Percentiles rank a stretch among this genome's conserved stretches.
Conservation (phyloP, 2,113 vertebrate genomes). For the Neopipo cinnamomea region DNA sequence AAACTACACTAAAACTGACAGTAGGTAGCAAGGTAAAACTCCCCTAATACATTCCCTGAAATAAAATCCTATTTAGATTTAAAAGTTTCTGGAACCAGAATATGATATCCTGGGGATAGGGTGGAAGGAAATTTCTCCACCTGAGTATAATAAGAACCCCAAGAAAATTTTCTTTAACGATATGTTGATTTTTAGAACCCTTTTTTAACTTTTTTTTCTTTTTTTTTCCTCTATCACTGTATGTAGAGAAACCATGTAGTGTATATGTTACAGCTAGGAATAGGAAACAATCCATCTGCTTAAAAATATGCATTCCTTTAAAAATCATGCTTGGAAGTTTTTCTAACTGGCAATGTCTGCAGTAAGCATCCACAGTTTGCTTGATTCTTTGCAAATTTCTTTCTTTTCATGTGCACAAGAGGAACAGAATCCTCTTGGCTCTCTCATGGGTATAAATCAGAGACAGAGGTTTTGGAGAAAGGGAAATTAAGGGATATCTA, state of each 20-base stretch:
- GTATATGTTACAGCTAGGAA: not conserved
- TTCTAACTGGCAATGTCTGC: not conserved
- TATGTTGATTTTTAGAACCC: not conserved
- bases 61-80: not conserved
- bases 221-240: accelerated
- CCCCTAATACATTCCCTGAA: not conserved
- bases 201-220: not conserved
- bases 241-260: not conserved
- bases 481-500: not conserved
- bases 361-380: not conserved
- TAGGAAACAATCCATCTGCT: not conserved
- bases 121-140: not conserved
- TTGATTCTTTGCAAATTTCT: not conserved
- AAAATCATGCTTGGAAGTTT: not conserved
- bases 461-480: not conserved
- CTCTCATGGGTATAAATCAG: not conserved
- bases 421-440: not conserved
- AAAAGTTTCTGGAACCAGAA: not conserved
- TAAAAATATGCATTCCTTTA: not conserved
- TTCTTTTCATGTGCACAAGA: not conserved
- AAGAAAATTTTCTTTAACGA: not conserved
- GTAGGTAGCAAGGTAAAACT: not conserved
- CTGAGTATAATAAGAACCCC: not conserved
- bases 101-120: not conserved
- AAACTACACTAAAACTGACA: not conserved